A percentile compares a stretch with the other conserved stretches of the same genome.
Evolutionary conservation across 2,797 vertebrate species (phyloP).

Genomic region (Pristis pectinata): DNA sequence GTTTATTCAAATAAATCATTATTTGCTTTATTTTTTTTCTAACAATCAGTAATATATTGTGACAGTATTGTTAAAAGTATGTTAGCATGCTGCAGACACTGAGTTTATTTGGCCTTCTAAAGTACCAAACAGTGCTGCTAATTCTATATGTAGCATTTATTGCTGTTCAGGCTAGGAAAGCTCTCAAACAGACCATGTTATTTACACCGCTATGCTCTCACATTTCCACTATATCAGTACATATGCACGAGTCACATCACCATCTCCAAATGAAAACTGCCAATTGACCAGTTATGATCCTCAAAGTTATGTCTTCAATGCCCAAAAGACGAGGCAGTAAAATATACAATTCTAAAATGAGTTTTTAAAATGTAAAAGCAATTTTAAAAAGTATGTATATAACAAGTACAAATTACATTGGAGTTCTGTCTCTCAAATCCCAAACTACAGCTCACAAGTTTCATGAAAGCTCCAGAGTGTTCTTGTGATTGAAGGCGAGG

Average conservation of each 20-base stretch:
- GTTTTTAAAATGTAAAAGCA: slow-evolving; percentile 25
- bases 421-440: neutral
- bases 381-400: slow-evolving; percentile 15
- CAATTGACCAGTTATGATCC: neutral
- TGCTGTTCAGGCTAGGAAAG: slow-evolving; percentile 9
- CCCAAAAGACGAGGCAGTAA: neutral
- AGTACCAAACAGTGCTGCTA: neutral
- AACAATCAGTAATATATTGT: neutral
- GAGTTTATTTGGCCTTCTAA: slow-evolving; percentile 8
- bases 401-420: slow-evolving; percentile 26
- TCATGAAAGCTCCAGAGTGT: neutral
- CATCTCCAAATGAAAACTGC: neutral
- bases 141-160: neutral
- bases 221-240: neutral
- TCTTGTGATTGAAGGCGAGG: neutral
- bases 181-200: neutral
- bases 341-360: slow-evolving; percentile 31
- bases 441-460: neutral
- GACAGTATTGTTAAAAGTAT: slow-evolving; percentile 29
- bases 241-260: neutral
- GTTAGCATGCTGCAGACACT: slow-evolving; percentile 24
- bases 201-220: neutral
- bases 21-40: slow-evolving; percentile 13
- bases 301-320: neutral
- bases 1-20: slow-evolving; percentile 31